A percentile compares a stretch with the other conserved stretches of the same genome.
These are phyloP conservation scores for Xiphorhynchus erythropygius DNA, from an alignment of 2,797 vertebrate genomes.

Conservation along the genomic window DNA sequence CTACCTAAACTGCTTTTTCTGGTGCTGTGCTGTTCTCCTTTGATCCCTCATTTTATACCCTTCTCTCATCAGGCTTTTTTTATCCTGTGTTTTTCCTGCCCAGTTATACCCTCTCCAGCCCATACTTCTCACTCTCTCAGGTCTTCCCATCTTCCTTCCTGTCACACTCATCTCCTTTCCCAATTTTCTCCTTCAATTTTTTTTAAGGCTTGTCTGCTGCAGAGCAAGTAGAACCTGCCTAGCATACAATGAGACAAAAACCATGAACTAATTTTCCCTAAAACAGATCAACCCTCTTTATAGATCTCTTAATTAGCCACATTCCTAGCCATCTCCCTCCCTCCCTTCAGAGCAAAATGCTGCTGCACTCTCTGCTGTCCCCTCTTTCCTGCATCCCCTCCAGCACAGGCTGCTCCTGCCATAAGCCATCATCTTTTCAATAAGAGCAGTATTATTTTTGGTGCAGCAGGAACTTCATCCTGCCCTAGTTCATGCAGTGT, in stretches of 20 bases:
- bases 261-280: not conserved
- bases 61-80: not conserved
- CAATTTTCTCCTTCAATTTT: not conserved
- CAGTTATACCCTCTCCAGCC: not conserved
- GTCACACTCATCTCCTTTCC: not conserved
- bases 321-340: not conserved
- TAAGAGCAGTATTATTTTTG: slow-evolving; percentile 18
- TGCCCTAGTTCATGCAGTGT: slow-evolving; percentile 31
- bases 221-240: not conserved
- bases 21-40: not conserved
- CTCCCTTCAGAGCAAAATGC: not conserved
- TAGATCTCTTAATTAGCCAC: not conserved
- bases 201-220: not conserved
- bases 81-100: not conserved
- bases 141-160: not conserved
- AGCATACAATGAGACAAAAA: not conserved
- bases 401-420: not conserved
- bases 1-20: not conserved
- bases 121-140: not conserved
- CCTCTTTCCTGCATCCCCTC: not conserved
- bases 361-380: not conserved
- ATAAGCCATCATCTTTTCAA: not conserved
- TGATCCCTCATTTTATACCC: rapidly evolving
- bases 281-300: not conserved
- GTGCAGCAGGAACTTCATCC: not conserved